Evolutionary conservation across 2,797 vertebrate genomes (phyloP).

Genomic region (Halcyon smyrnensis): DNA sequence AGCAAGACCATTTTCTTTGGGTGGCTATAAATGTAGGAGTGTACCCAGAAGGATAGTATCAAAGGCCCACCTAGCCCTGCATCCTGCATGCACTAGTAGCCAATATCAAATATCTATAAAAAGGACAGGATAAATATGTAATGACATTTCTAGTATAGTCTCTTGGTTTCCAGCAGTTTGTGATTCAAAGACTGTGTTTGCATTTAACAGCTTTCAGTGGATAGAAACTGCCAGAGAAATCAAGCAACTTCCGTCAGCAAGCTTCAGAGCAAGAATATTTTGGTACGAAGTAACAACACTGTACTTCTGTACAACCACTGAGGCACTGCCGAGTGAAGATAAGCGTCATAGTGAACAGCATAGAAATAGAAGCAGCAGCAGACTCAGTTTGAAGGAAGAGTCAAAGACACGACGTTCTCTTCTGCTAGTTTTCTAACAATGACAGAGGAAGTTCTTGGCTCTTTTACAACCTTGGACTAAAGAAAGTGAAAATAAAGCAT

Average conservation of each 20-base stretch:
- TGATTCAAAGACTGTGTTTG: neutral
- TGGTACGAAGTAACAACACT: neutral
- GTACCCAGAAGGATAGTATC: neutral
- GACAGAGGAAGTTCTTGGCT: slow-evolving; percentile 20
- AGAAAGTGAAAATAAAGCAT: neutral
- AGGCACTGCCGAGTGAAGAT: slow-evolving; percentile 31
- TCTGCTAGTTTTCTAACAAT: neutral
- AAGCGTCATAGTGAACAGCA: neutral
- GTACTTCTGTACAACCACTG: neutral
- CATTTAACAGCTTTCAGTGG: neutral
- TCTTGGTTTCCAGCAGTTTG: neutral
- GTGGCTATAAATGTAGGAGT: neutral
- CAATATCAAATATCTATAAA: neutral
- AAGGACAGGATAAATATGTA: neutral
- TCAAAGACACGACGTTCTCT: neutral
- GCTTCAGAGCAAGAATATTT: slow-evolving; percentile 42
- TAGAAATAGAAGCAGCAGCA: neutral
- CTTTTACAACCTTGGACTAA: neutral
- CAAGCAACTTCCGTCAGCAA: slow-evolving; percentile 10
- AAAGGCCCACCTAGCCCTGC: neutral
- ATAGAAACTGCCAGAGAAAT: slow-evolving; percentile 21
- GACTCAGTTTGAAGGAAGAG: slow-evolving; percentile 16
- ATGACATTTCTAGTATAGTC: neutral
- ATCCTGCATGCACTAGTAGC: neutral
- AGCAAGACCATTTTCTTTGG: neutral